Evolutionary conservation across 2,797 vertebrate species (phyloP).

Genomic region (Oceanodroma leucorhoa): DNA sequence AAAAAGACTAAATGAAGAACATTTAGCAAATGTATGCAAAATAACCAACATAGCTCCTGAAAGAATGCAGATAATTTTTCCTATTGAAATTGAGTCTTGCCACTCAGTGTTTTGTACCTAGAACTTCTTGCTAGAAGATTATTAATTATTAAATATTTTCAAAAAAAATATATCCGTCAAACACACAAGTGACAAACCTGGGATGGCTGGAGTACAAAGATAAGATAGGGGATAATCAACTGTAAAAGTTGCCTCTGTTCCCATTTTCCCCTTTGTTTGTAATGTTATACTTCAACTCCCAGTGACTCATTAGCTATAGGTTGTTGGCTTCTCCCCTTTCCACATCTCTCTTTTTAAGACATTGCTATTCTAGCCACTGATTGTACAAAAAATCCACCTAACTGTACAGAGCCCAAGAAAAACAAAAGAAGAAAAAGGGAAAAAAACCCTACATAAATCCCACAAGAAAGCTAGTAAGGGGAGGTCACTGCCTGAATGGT

Average conservation of each 20-base stretch:
- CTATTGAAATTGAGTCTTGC: neutral
- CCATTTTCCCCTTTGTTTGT: neutral
- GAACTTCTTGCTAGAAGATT: neutral
- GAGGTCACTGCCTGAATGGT: neutral
- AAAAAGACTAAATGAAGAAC: neutral
- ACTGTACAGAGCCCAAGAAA: neutral
- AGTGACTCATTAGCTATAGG: neutral
- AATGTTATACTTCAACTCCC: neutral
- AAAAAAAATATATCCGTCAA: neutral
- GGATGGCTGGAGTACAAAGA: neutral
- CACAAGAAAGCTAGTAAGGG: neutral
- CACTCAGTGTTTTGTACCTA: neutral
- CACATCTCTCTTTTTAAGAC: neutral
- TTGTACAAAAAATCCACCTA: neutral
- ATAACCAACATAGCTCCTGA: neutral
- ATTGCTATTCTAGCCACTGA: neutral
- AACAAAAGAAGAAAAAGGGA: neutral
- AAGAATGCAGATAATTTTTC: neutral
- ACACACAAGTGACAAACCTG: neutral
- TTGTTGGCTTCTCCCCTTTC: neutral
- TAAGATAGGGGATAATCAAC: neutral
- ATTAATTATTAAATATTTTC: neutral
- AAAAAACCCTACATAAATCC: neutral
- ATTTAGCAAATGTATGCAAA: neutral
- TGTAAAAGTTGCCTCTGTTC: neutral